A percentile compares a stretch with the other conserved stretches of the same genome.
Evolutionary conservation across 2,797 vertebrate species (phyloP).

Genomic region (Rhinophrynus dorsalis): DNA sequence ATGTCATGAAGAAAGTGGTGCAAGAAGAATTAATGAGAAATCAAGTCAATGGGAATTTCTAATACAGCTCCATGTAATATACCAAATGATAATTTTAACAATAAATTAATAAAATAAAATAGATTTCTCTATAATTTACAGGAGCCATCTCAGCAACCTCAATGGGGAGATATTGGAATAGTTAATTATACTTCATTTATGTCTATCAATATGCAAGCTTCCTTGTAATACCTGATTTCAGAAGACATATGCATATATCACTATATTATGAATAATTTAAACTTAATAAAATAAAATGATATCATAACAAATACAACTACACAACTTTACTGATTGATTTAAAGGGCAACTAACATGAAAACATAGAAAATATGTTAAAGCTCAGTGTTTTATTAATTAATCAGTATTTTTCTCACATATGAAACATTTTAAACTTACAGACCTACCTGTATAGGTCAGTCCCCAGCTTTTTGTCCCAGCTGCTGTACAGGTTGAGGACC

Average conservation of each 20-base stretch:
- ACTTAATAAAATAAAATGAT: neutral
- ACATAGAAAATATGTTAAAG: too few species aligned
- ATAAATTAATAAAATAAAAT: conserved; percentile 93
- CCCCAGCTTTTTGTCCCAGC: too few species aligned
- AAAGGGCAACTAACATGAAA: too few species aligned
- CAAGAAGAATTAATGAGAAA: conserved; percentile 90
- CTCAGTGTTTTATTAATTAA: too few species aligned
- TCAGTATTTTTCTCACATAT: too few species aligned
- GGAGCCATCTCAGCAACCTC: conserved; percentile 87
- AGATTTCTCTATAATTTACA: conserved; percentile 85
- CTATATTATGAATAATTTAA: neutral
- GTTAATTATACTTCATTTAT: conserved; percentile 83
- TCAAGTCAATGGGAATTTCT: conserved; percentile 87
- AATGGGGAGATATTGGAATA: conserved; percentile 83
- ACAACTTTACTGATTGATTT: too few species aligned
- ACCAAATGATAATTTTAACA: conserved; percentile 81
- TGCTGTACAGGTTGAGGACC: too few species aligned
- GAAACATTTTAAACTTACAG: too few species aligned
- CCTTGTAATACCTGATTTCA: conserved; percentile 23
- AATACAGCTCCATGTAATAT: conserved; percentile 83
- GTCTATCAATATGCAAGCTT: conserved; percentile 73
- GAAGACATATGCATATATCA: conserved; percentile 17
- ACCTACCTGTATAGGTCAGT: too few species aligned
- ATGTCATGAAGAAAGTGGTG: conserved; percentile 79
- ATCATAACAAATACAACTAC: too few species aligned